Evolutionary conservation across 2,888 invertebrate genomes (phyloP).

Genomic region (Drosophila vallismaia): DNA sequence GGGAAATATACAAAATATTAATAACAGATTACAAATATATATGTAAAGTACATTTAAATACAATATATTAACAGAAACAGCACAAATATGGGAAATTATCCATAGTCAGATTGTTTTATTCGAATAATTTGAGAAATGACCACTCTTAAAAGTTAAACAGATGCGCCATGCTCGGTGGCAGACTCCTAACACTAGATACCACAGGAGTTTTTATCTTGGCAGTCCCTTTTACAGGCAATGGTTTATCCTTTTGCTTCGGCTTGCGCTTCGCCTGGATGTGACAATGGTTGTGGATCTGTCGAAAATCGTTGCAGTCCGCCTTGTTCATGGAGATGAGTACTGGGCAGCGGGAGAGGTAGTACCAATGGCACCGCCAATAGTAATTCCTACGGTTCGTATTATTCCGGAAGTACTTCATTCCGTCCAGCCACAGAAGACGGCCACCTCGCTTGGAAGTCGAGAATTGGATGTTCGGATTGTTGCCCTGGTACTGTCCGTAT

Average conservation of each 20-base stretch:
- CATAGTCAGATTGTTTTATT: constrained; percentile 51
- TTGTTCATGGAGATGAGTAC: constrained; percentile 84
- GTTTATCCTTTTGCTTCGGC: constrained; percentile 40
- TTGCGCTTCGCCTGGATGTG: constrained; percentile 74
- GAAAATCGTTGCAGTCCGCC: constrained; percentile 81
- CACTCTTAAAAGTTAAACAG: constrained; percentile 52
- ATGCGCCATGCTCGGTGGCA: constrained; percentile 36
- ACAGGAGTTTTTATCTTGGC: constrained; percentile 17
- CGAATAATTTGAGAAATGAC: constrained; percentile 31
- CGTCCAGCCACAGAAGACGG: constrained; percentile 82
- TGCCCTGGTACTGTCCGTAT: constrained; percentile 74
- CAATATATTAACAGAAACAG: constrained; percentile 12
- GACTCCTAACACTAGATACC: constrained; percentile 33
- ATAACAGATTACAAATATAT: constrained; percentile 11
- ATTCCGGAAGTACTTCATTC: constrained; percentile 83
- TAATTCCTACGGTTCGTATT: constrained; percentile 83
- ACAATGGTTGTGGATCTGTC: constrained; percentile 82
- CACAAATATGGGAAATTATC: constrained; percentile 8
- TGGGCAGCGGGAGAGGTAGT: constrained; percentile 82
- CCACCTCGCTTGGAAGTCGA: constrained; percentile 83
- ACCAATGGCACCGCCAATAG: constrained; percentile 84
- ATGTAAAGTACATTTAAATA: too few species aligned
- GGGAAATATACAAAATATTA: constrained; percentile 10
- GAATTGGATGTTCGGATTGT: constrained; percentile 81
- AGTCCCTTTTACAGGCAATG: neutral